Conservation (phyloP, 2,797 vertebrate species). For the Fratercula arctica region DNA sequence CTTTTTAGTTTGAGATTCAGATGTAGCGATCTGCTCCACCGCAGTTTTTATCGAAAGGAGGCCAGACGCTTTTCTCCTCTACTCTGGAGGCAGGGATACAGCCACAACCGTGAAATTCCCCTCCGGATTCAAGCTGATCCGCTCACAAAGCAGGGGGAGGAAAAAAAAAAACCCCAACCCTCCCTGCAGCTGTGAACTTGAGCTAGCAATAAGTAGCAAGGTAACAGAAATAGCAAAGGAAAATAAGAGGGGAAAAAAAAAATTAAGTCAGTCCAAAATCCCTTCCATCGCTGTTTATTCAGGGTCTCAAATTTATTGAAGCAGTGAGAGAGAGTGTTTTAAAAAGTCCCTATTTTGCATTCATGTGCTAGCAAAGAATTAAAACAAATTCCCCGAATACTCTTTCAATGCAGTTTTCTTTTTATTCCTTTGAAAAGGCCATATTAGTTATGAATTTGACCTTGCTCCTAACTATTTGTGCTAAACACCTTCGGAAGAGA, state of each 20-base stretch:
- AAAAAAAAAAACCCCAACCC: neutral
- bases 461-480: neutral
- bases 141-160: neutral
- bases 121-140: neutral
- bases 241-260: neutral
- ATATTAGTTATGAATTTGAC: neutral
- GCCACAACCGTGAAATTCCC: neutral
- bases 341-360: neutral
- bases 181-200: neutral
- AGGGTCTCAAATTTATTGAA: neutral
- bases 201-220: neutral
- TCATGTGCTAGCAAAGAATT: neutral
- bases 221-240: slow-evolving; percentile 22
- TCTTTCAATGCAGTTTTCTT: neutral
- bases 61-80: neutral
- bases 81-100: neutral
- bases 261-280: neutral
- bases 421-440: neutral
- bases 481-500: neutral
- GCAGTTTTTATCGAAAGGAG: neutral
- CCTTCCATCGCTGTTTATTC: neutral
- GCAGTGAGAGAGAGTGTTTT: neutral
- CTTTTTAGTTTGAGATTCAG: neutral
- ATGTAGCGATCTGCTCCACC: neutral
- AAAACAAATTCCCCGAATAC: neutral